phyloP scores from a whole-genome alignment of 1,140 invertebrate genomes.

The Conus ventricosus region DNA sequence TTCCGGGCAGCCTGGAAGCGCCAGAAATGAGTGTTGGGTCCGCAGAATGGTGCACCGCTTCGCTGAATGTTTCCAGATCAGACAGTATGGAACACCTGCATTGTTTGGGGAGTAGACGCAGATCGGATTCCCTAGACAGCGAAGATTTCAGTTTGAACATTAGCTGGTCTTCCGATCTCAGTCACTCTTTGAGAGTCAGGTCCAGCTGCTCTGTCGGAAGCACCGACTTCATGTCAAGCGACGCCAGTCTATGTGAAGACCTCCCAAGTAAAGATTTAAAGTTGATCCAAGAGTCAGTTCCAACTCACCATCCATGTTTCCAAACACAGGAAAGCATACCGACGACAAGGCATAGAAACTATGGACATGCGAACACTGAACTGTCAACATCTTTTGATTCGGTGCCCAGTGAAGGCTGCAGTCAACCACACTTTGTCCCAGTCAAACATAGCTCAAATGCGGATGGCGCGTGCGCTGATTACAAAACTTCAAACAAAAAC shows the following conservation, averaged over 20 bases:
- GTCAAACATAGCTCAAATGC: background rate
- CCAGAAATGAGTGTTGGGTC: background rate
- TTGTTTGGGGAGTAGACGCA: background rate
- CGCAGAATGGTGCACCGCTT: background rate
- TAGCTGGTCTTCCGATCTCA: slow-evolving; percentile 5
- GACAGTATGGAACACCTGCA: slow-evolving; percentile 27
- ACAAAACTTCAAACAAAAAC: background rate
- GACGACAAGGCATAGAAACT: background rate
- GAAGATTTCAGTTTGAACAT: background rate
- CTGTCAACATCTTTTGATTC: background rate
- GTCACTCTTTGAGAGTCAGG: background rate
- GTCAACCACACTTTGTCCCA: background rate
- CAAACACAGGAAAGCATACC: background rate
- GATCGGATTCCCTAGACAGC: background rate
- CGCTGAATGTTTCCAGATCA: background rate
- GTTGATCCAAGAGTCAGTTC: background rate
- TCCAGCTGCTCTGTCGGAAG: background rate
- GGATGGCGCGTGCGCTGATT: background rate
- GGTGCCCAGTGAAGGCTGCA: background rate
- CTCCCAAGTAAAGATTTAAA: background rate
- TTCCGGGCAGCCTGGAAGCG: background rate
- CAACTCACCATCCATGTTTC: background rate
- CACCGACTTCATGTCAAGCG: background rate
- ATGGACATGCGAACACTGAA: too few relatives aligned
- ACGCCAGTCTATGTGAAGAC: background rate